Conservation (phyloP, 2,797 vertebrate species). For the Numenius phaeopus region DNA sequence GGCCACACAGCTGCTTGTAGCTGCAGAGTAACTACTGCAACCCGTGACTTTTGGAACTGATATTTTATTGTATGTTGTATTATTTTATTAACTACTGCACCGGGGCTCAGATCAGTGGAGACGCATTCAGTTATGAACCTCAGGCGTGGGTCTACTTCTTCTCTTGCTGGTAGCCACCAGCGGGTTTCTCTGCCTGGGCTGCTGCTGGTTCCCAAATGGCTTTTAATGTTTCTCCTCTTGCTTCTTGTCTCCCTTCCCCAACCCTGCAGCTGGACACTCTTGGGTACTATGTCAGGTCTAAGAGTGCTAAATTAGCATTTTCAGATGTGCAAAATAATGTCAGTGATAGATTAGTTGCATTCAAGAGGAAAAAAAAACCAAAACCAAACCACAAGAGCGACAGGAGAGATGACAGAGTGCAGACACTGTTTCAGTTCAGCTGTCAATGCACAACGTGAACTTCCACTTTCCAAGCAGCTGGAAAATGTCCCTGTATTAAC, state of each 20-base stretch:
- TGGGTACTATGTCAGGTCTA: background rate
- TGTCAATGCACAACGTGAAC: background rate
- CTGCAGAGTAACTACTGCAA: background rate
- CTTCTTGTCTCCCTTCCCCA: background rate
- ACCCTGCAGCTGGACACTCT: background rate
- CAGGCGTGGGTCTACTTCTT: background rate
- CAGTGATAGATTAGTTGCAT: background rate
- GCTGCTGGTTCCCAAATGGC: background rate
- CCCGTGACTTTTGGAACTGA: background rate
- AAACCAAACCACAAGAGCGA: background rate
- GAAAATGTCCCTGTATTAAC: background rate
- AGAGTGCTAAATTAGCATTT: background rate
- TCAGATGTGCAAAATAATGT: background rate
- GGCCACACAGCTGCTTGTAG: background rate
- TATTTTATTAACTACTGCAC: background rate
- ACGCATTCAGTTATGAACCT: background rate
- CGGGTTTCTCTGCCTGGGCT: background rate
- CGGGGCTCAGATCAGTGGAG: background rate
- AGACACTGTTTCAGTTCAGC: conserved; percentile 11
- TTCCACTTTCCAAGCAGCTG: conserved; percentile 23
- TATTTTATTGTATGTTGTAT: background rate
- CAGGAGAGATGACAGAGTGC: background rate
- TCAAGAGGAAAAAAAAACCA: background rate
- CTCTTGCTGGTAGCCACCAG: background rate
- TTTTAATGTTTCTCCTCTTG: background rate